Percentiles rank a stretch among this genome's conserved stretches.
Conservation (phyloP, 2,797 vertebrate genomes). For the Gadopsis bispinosus region DNA sequence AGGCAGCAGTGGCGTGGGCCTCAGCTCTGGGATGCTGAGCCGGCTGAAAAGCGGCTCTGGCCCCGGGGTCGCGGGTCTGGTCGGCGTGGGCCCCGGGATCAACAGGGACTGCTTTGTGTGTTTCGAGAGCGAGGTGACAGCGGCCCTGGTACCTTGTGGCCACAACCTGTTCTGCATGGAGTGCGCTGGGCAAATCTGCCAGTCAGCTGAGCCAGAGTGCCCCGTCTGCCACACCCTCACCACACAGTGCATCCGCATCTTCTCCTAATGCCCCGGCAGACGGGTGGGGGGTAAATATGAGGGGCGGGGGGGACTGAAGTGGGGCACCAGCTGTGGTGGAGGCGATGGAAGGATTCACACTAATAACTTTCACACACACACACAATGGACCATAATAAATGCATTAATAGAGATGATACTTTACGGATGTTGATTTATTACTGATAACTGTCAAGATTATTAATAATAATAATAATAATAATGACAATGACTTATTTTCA, state of each 20-base stretch:
- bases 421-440: slow-evolving; percentile 82
- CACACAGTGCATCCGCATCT: slow-evolving; percentile 98
- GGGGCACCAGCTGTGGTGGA: slow-evolving; percentile 54
- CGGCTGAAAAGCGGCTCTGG: slow-evolving; percentile 80
- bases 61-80: slow-evolving; percentile 67
- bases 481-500: slow-evolving; percentile 78
- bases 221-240: slow-evolving; percentile 93
- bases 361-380: slow-evolving; percentile 70
- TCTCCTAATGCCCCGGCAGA: slow-evolving; percentile 87
- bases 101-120: slow-evolving; percentile 95
- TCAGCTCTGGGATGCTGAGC: slow-evolving; percentile 80
- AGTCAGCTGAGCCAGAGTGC: slow-evolving; percentile 91
- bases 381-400: slow-evolving; percentile 79
- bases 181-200: slow-evolving; percentile 95
- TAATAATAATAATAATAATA: slow-evolving; percentile 76
- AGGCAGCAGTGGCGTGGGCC: slow-evolving; percentile 82
- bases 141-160: slow-evolving; percentile 94
- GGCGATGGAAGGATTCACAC: slow-evolving; percentile 74
- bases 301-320: slow-evolving; percentile 32
- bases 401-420: slow-evolving; percentile 83
- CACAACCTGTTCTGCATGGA: slow-evolving; percentile 99
- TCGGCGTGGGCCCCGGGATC: slow-evolving; percentile 71
- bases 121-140: slow-evolving; percentile 95
- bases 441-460: slow-evolving; percentile 77
- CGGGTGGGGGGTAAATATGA: slow-evolving; percentile 18